Evolutionary conservation across 1,140 invertebrate species (phyloP), one percentile per base, ranked within the genome.

Genomic region (Pteromalus puparum): DNA sequence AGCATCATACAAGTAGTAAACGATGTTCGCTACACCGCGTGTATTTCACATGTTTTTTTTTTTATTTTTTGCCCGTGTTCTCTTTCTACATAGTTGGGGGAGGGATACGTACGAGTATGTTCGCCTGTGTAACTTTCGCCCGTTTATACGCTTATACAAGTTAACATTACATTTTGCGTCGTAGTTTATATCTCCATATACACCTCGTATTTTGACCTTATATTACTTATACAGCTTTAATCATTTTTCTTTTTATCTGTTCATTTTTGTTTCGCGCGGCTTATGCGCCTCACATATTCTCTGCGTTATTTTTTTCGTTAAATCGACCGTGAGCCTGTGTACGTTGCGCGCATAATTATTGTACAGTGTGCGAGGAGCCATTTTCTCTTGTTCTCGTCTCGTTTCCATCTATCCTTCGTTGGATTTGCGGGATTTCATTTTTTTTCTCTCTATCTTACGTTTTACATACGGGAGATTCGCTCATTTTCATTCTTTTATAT

Each of bases 301-400:
- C 10, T 76, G 24, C 38, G 38, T 42, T 48, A 6, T 78, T 74
- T 85, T 85, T n/a, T 81, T 48, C 75, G 12, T 68, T 67, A 38
- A n/a, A 34, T 80, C 70, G 6, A 61, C 18, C 53, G 53, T 61
- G 53, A 68, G 75, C 85, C 30, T 34, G 78, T 87, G 12, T 61
- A 67, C 70, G 38, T 34, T 73, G 61, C 48, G 12, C 46, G 80
- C 78, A 81, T 87, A 85, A 89, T 90, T 90, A 90, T 90, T 90
- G 88, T 90, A 90, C 88, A 90, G 42, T 87, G 85, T 90, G 90
- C 88, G 87, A 87, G 82, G 86, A 87, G 87, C 84, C 28, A 82
- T 73, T 67, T 21, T 75, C 30, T 68, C 12, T 21, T 34, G 4
- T 53, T 34, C 30, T 75, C 28, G 34, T 24, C 24, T 61, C 18